These are phyloP conservation scores for Stylophora pistillata DNA, from an alignment of 64 coral and sea anemone genomes.

Conservation along the genomic window DNA sequence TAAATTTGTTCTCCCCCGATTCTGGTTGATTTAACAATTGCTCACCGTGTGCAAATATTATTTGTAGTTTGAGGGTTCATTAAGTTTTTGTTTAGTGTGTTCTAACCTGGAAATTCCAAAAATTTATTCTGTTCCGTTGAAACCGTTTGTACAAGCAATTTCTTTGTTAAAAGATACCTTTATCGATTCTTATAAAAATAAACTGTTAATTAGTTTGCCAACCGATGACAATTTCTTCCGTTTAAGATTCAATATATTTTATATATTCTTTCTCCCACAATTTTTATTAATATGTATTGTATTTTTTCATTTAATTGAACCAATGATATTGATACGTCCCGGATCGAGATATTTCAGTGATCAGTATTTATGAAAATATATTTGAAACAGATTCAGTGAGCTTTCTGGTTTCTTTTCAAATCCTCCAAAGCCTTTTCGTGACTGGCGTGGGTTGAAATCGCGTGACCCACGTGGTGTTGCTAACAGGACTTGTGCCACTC, in stretches of 20 bases:
- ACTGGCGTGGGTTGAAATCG: not conserved
- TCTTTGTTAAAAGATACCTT: not conserved
- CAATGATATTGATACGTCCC: not conserved
- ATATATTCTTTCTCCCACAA: not conserved
- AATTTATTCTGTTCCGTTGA: not conserved
- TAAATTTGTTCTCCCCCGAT: not conserved
- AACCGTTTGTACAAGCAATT: not conserved
- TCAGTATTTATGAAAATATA: not conserved
- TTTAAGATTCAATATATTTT: not conserved
- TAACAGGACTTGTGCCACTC: not conserved
- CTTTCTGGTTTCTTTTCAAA: no score
- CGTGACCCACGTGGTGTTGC: not conserved
- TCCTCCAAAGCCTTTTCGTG: not conserved
- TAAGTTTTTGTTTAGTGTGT: not conserved
- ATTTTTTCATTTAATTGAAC: not conserved
- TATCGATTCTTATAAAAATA: not conserved
- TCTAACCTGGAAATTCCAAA: not conserved
- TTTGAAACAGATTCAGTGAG: not conserved
- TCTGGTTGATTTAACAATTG: not conserved
- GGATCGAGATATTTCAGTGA: no score
- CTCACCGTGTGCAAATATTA: not conserved
- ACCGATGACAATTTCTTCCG: not conserved
- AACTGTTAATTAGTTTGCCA: not conserved
- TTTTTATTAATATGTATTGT: not conserved
- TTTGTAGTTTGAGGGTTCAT: constrained; percentile 18